Conservation (phyloP, 1,140 invertebrate species). For the Bactericera cockerelli region DNA sequence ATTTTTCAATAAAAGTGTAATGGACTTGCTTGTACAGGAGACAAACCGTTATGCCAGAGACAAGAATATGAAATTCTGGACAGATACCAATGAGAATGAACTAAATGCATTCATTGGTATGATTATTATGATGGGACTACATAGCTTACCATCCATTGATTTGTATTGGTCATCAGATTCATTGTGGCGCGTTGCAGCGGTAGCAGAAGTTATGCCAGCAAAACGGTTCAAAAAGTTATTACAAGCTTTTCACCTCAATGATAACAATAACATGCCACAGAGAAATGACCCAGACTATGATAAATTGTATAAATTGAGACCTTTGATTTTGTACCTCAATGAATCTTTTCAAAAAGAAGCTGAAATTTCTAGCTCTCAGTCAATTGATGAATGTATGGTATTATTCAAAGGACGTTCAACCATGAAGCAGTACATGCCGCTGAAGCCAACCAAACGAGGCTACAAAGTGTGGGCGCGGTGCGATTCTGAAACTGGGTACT, state of each 20-base stretch:
- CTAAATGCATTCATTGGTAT: slow-evolving; percentile 21
- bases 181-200: slow-evolving; percentile 26
- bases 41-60: too few relatives aligned
- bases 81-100: slow-evolving; percentile 18
- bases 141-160: slow-evolving; percentile 19
- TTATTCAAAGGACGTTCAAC: slow-evolving; percentile 20
- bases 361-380: neutral
- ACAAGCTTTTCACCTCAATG: slow-evolving; percentile 23
- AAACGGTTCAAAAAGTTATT: slow-evolving; percentile 29
- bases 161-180: slow-evolving; percentile 27
- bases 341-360: neutral
- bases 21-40: too few relatives aligned
- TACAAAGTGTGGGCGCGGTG: slow-evolving; percentile 23
- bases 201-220: slow-evolving; percentile 27
- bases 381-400: neutral
- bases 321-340: too few relatives aligned
- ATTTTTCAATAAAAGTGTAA: too few relatives aligned
- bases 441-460: slow-evolving; percentile 25
- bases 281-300: slow-evolving; percentile 18
- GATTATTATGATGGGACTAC: slow-evolving; percentile 24
- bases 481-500: slow-evolving; percentile 19
- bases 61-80: neutral
- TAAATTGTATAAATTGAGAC: slow-evolving; percentile 23
- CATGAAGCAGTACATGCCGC: slow-evolving; percentile 24
- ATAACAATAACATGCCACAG: slow-evolving; percentile 20